Conservation (phyloP, 2,888 invertebrate species). For the Anorthoa munda region DNA sequence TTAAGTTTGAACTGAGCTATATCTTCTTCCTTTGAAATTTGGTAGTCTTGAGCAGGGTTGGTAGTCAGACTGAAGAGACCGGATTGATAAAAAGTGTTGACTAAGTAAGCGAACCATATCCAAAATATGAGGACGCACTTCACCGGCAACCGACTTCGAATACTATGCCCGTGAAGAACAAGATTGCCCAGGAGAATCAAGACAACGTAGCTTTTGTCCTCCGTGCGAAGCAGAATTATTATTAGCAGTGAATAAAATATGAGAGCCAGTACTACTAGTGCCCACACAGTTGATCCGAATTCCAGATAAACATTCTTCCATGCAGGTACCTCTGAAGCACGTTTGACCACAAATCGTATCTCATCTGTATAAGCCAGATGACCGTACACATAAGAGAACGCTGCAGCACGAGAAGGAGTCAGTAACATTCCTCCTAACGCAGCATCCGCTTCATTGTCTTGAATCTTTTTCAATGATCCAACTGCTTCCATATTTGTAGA, state of each 20-base stretch:
- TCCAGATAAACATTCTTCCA: constrained; percentile 67
- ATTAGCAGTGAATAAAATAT: constrained; percentile 50
- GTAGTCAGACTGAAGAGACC: constrained; percentile 69
- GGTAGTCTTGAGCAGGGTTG: constrained; percentile 62
- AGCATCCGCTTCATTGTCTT: constrained; percentile 55
- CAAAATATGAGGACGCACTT: constrained; percentile 71
- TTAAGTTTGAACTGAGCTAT: constrained; percentile 33
- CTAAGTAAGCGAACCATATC: constrained; percentile 74
- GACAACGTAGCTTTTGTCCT: constrained; percentile 54
- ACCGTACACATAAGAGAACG: constrained; percentile 48
- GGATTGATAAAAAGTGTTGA: constrained; percentile 69
- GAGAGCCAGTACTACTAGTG: constrained; percentile 48
- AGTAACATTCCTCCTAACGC: constrained; percentile 55
- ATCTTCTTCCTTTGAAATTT: constrained; percentile 60
- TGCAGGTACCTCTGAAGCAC: constrained; percentile 36
- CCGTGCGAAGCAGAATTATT: constrained; percentile 43
- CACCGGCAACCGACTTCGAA: constrained; percentile 46
- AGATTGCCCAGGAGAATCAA: constrained; percentile 45
- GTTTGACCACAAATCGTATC: constrained; percentile 54
- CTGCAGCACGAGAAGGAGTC: constrained; percentile 52
- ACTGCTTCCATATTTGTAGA: constrained; percentile 68
- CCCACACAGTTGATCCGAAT: constrained; percentile 61
- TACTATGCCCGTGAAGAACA: constrained; percentile 46
- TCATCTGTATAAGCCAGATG: constrained; percentile 57
- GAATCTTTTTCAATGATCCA: constrained; percentile 67